Conservation (phyloP, 2,797 vertebrate genomes). For the Falco concolor region DNA sequence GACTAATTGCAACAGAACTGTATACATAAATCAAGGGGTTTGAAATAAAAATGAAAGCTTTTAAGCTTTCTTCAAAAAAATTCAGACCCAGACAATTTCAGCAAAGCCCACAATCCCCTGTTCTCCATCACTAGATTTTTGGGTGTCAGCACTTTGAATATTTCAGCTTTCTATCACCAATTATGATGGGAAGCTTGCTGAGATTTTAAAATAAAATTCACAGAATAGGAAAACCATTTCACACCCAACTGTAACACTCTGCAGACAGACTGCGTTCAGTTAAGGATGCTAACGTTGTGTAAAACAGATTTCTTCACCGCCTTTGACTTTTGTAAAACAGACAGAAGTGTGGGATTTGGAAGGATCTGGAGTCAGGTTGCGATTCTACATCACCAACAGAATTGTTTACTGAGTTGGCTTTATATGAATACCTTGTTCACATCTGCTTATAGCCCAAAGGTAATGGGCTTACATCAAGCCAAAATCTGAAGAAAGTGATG, state of each 20-base stretch:
- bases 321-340: background rate
- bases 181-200: background rate
- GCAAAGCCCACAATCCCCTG: background rate
- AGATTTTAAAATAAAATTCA: background rate
- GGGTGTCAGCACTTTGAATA: background rate
- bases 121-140: background rate
- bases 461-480: background rate
- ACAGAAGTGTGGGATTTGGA: background rate
- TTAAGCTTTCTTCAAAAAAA: background rate
- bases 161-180: background rate
- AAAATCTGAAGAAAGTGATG: background rate
- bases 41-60: background rate
- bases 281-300: background rate
- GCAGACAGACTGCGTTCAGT: background rate
- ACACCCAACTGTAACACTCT: background rate
- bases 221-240: background rate
- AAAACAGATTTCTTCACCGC: background rate
- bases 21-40: background rate
- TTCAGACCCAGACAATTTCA: background rate
- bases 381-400: background rate
- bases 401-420: constrained; percentile 10
- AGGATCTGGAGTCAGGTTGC: background rate
- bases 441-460: constrained; percentile 15
- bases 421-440: background rate
- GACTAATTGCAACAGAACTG: background rate